phyloP scores from a whole-genome alignment of 1,140 invertebrate species.

The Contarinia nasturtii region DNA sequence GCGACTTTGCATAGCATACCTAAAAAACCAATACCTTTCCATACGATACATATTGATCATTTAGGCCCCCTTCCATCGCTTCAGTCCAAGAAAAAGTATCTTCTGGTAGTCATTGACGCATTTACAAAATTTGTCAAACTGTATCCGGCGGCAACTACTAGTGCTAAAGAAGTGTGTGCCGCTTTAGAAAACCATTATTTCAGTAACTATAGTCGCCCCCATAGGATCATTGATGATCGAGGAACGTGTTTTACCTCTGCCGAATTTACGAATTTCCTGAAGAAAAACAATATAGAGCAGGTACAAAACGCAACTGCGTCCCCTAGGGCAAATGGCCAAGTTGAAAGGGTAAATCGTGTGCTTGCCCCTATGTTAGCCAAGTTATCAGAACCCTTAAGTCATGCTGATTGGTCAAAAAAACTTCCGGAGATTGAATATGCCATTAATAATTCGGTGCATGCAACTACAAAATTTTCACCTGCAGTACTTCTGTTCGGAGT shows the following conservation, averaged over 20 bases:
- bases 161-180: constrained; percentile 11
- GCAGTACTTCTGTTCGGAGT: constrained; percentile 7
- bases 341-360: constrained; percentile 10
- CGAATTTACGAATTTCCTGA: constrained; percentile 10
- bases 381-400: constrained; percentile 2
- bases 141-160: constrained; percentile 4
- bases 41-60: constrained; percentile 14
- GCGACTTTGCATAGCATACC: constrained; percentile 11
- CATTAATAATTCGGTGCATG: constrained; percentile 11
- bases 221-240: constrained; percentile 11
- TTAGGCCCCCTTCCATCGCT: constrained; percentile 11
- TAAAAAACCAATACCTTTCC: constrained; percentile 13
- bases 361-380: constrained; percentile 8
- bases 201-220: constrained; percentile 7
- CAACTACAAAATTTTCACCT: constrained; percentile 7
- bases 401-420: constrained; percentile 8
- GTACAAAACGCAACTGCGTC: constrained; percentile 6
- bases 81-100: constrained; percentile 21
- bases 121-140: constrained; percentile 9
- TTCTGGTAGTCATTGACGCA: constrained; percentile 23
- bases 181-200: constrained; percentile 8
- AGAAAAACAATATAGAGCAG: constrained; percentile 7
- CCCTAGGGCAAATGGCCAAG: constrained; percentile 8
- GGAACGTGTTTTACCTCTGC: constrained; percentile 12
- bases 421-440: constrained; percentile 10